Evolutionary conservation across 1,140 invertebrate species (phyloP).

Genomic region (Andricus grossulariae): DNA sequence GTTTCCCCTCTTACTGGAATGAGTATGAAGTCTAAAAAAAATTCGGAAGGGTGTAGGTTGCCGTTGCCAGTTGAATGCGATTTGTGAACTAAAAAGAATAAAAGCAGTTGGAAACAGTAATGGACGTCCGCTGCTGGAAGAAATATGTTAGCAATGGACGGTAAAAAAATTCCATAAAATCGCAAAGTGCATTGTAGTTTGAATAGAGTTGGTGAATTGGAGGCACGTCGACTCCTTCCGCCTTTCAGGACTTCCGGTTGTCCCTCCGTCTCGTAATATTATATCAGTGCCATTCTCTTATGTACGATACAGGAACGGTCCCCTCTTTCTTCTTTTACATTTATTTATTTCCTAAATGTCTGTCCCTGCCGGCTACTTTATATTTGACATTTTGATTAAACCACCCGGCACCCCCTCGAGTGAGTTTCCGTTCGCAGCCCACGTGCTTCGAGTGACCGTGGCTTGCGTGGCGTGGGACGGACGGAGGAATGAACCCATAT

Average conservation of each 20-base stretch:
- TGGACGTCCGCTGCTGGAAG: background rate
- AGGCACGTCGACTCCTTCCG: conserved; percentile 27
- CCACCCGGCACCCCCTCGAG: conserved; percentile 52
- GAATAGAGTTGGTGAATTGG: conserved; percentile 32
- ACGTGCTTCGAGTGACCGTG: background rate
- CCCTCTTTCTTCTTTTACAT: conserved; percentile 63
- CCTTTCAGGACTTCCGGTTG: conserved; percentile 35
- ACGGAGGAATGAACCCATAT: conserved; percentile 55
- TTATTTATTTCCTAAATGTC: conserved; percentile 75
- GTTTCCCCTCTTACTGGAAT: too few relatives aligned
- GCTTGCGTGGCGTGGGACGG: conserved; percentile 8
- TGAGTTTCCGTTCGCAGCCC: conserved; percentile 33
- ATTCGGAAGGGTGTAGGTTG: too few relatives aligned
- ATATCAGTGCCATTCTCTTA: conserved; percentile 61
- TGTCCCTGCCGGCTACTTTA: conserved; percentile 73
- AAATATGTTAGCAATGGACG: background rate
- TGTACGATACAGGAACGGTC: conserved; percentile 48
- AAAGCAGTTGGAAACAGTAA: background rate
- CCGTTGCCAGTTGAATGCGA: background rate
- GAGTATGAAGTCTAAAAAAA: too few relatives aligned
- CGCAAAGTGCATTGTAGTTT: conserved; percentile 41
- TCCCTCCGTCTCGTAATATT: conserved; percentile 60
- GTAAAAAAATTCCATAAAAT: conserved; percentile 31
- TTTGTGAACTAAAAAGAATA: background rate
- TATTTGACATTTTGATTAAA: conserved; percentile 78